Evolutionary conservation across 1,140 invertebrate species (phyloP), one percentile per base, ranked within the genome.

Genomic region (Uloborus diversus): DNA sequence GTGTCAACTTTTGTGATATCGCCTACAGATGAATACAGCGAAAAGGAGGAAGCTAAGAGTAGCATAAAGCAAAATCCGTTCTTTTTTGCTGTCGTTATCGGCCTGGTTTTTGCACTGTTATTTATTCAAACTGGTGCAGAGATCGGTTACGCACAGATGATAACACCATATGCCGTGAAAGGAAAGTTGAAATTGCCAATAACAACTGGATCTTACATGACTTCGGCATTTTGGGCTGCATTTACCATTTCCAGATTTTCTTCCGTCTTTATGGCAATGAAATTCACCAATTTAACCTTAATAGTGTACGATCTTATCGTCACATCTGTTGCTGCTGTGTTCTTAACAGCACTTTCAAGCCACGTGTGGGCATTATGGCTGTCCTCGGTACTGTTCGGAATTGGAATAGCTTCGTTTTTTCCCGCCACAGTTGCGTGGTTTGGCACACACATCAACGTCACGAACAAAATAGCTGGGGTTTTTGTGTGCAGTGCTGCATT

Each of bases 191-290:
- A 82, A 9, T 86, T 86, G 82, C 82, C 83, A 11, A 86, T 86
- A 81, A 68, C 83, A 5, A 82, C 85, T 51, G 87, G 86, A 17
- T 85, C 86, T 3, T 85, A 85, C 62, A 80, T 88, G 35, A 86
- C 86, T 7, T 85, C 88, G n/a, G 80, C 88, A 13, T 89, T 89
- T 76, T 89, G 88, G 88, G 88, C 87, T 4, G 84, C 85, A 2
- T 85, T 89, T 27, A 87, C 88, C n/a, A 82, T 86, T 30, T 86
- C 85, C 4, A 81, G 89, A 27, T n/a, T n/a, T n/a, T n/a, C n/a
- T n/a, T n/a, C n/a, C n/a, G n/a, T n/a, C n/a, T n/a, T n/a, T n/a
- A 47, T 47, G 37, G 37, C 37, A 47, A 9, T 9, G 17, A 9
- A 47, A 17, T 9, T 17, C 37, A 9, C 7, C 37, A n/a, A n/a